These are phyloP conservation scores for Euura saliciscinereae DNA, from an alignment of 1,140 invertebrate genomes.

Conservation along the genomic window DNA sequence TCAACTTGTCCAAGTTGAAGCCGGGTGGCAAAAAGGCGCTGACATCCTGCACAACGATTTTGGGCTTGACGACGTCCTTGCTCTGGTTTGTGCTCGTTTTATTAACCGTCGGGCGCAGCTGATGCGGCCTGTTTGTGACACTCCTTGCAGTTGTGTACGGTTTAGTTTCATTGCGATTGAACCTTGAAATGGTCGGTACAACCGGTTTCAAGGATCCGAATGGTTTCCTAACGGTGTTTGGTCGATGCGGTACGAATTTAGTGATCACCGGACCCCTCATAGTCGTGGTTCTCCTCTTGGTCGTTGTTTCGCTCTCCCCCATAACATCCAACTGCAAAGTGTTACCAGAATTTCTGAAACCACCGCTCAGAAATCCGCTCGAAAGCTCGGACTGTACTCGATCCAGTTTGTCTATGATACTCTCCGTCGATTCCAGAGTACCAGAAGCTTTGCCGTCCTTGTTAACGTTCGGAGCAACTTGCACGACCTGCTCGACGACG, in stretches of 20 bases:
- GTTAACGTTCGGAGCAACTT: slow-evolving; percentile 31
- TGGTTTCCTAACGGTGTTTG: slow-evolving; percentile 48
- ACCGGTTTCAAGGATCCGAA: slow-evolving; percentile 24
- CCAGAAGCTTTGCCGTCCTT: slow-evolving; percentile 44
- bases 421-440: slow-evolving; percentile 71
- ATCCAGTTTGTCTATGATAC: slow-evolving; percentile 84
- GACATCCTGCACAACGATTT: slow-evolving; percentile 56
- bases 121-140: not conserved
- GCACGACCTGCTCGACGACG: slow-evolving; percentile 73
- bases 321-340: slow-evolving; percentile 51
- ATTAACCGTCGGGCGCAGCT: not conserved
- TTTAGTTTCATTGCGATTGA: slow-evolving; percentile 26
- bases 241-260: slow-evolving; percentile 68
- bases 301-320: slow-evolving; percentile 19
- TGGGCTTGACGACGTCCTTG: not conserved
- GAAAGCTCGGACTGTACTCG: slow-evolving; percentile 82
- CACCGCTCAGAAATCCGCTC: slow-evolving; percentile 73
- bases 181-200: slow-evolving; percentile 26
- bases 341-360: slow-evolving; percentile 55
- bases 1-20: slow-evolving; percentile 62
- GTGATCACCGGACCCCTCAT: slow-evolving; percentile 61
- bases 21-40: slow-evolving; percentile 71
- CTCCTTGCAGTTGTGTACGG: slow-evolving; percentile 20
- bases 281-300: slow-evolving; percentile 45
- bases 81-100: not conserved